phyloP scores from a whole-genome alignment of 35 echinoderm and acorn worm species.

The Apostichopus japonicus region DNA sequence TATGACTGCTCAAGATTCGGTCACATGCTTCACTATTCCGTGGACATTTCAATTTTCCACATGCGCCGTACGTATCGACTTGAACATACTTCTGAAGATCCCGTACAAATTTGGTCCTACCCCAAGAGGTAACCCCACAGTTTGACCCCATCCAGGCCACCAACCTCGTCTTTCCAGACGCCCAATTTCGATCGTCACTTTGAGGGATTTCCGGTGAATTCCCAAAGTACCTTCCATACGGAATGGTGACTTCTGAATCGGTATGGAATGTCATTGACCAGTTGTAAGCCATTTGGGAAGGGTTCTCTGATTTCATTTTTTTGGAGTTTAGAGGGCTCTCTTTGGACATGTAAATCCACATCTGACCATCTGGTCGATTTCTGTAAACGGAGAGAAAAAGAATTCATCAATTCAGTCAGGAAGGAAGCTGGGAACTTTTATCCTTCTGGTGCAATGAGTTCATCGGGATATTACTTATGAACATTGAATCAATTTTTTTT shows the following conservation, averaged over 20 bases:
- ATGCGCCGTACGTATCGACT: conserved; percentile 66
- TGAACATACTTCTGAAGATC: conserved; percentile 46
- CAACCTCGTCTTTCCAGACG: conserved; percentile 37
- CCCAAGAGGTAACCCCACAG: conserved; percentile 62
- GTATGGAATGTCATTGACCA: conserved; percentile 31
- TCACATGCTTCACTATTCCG: background rate
- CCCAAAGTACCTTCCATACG: conserved; percentile 17
- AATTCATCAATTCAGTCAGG: no score
- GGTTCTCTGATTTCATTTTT: background rate
- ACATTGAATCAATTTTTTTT: no score
- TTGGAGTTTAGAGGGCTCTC: background rate
- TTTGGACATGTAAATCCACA: conserved; percentile 33
- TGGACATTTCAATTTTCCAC: conserved; percentile 38
- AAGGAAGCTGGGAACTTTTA: no score
- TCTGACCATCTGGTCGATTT: conserved; percentile 9
- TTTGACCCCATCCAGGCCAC: conserved; percentile 72
- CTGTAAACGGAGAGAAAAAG: background rate
- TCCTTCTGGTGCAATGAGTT: no score
- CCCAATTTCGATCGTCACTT: conserved; percentile 36
- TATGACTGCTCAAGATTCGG: conserved; percentile 15
- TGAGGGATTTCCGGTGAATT: background rate
- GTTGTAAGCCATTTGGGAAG: conserved; percentile 3
- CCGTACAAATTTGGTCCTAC: conserved; percentile 45
- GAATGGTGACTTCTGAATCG: conserved; percentile 1
- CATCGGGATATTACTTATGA: no score